Base-by-base conservation (phyloP, 2,113 vertebrate genomes). In the Phyllostomus discolor region DNA sequence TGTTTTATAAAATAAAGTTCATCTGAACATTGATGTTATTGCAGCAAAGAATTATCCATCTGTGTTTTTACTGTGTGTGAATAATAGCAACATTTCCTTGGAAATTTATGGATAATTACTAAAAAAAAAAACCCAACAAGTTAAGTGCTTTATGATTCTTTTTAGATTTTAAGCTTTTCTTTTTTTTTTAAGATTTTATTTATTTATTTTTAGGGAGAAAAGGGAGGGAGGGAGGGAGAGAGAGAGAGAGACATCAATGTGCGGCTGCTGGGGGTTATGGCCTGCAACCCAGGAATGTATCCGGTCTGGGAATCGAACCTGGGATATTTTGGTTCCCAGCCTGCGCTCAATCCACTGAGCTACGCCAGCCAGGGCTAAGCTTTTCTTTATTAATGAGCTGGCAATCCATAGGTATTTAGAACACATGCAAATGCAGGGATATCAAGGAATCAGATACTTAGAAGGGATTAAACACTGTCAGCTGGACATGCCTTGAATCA, bases 1-100 rank as follows among this genome's bases (percentile, higher is more conserved):
- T 96, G 86, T 87, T 95, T 96, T 97, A 96, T 97, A 96, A 98
- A 98, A 95, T 94, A 97, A 98, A 98, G 88, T 96, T 97, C 94
- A 97, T 96, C 79, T 92, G 76, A 97, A 72, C 66, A 89, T 72
- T 96, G 92, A 97, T 97, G 81, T 94, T 96, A 91, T 96, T 97
- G 87, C 80, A 97, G 94, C 83, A 94, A 96, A 98, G 76, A 88
- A 67, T 88, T 97, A 54, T 67, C 88, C 97, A 95, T 96, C 95
- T 97, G 66, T 96, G 86, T 95, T 96, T 97, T 97, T 75, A 87
- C 57, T 88, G 73, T 98, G 90, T 96, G 64, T 97, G 91, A 97
- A 96, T 35, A 95, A 96, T 79, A 90, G 57, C 14, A 76, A 84
- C 38, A 87, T 96, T 95, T 95, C 83, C 82, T 98, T 98, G 90